Evolutionary conservation across 2,113 vertebrate genomes (phyloP).

Genomic region (Syrmaticus mikado): DNA sequence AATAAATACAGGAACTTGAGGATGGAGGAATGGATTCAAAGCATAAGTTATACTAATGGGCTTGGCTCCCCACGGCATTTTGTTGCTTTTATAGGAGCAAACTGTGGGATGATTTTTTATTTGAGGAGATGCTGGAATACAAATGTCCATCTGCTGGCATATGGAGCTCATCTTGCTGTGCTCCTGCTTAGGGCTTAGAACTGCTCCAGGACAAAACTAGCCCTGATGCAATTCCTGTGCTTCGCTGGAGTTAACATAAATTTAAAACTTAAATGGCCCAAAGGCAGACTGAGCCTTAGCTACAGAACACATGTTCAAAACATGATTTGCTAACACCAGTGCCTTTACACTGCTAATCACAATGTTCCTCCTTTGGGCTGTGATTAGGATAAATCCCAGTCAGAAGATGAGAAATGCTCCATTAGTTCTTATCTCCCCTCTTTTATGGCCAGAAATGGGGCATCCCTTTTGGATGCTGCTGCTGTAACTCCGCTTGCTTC

Average conservation of each 20-base stretch:
- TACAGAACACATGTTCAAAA: constrained; percentile 48
- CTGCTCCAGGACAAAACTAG: constrained; percentile 46
- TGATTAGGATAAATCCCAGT: not conserved
- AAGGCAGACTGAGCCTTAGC: constrained; percentile 51
- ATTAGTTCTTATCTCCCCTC: constrained; percentile 29
- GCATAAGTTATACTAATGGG: not conserved
- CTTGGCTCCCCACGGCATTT: not conserved
- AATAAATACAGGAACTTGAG: not conserved
- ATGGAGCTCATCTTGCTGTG: not conserved
- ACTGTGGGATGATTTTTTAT: not conserved
- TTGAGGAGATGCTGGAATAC: not conserved
- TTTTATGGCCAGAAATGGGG: not conserved
- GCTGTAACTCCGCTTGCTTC: not conserved
- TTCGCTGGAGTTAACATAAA: not conserved
- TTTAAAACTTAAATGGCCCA: constrained; percentile 25
- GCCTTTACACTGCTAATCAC: not conserved
- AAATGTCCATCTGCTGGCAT: constrained; percentile 56
- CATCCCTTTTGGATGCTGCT: not conserved
- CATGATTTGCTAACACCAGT: not conserved
- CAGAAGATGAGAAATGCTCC: constrained; percentile 1
- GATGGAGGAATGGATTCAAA: not conserved
- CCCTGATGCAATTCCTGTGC: constrained; percentile 3
- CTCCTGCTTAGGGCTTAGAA: not conserved
- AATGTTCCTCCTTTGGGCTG: not conserved
- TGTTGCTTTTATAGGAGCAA: not conserved